Percentiles rank a stretch among this genome's conserved stretches.
phyloP scores from a whole-genome alignment of 2,888 invertebrate species.

The Adelognathus sp. region DNA sequence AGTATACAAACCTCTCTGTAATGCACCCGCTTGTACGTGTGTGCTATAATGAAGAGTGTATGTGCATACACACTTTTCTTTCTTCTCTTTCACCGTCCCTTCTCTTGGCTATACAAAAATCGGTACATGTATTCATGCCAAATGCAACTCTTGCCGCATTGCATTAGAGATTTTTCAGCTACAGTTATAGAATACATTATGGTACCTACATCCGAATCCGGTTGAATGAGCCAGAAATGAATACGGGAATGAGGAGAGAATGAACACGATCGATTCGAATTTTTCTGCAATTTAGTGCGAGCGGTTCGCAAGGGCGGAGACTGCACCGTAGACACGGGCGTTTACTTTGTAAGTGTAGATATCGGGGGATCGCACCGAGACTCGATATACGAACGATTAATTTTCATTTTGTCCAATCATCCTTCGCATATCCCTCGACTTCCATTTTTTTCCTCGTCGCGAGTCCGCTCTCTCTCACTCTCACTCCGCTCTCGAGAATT shows the following conservation, averaged over 20 bases:
- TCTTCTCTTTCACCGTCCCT: neutral
- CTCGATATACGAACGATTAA: conserved; percentile 29
- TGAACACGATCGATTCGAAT: neutral
- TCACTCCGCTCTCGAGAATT: conserved; percentile 31
- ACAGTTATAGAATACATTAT: neutral
- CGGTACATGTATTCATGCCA: conserved; percentile 35
- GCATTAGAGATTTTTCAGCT: conserved; percentile 33
- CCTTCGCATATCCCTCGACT: neutral
- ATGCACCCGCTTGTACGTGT: neutral
- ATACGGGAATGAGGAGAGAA: neutral
- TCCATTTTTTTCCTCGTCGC: neutral
- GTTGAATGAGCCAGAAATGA: neutral
- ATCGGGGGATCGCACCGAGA: neutral
- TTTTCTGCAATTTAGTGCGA: conserved; percentile 23
- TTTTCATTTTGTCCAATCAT: conserved; percentile 49
- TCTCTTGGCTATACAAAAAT: conserved; percentile 18
- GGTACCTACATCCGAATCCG: neutral
- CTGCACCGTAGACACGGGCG: neutral
- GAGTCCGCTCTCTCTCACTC: neutral
- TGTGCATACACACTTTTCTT: neutral
- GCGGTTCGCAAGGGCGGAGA: conserved; percentile 25
- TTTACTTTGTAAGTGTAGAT: neutral
- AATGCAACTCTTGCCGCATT: conserved; percentile 46
- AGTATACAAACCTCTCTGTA: neutral
- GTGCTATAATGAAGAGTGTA: too few relatives aligned